Base-by-base conservation (phyloP, 2,888 invertebrate species). In the Tolmerus cingulatus region DNA sequence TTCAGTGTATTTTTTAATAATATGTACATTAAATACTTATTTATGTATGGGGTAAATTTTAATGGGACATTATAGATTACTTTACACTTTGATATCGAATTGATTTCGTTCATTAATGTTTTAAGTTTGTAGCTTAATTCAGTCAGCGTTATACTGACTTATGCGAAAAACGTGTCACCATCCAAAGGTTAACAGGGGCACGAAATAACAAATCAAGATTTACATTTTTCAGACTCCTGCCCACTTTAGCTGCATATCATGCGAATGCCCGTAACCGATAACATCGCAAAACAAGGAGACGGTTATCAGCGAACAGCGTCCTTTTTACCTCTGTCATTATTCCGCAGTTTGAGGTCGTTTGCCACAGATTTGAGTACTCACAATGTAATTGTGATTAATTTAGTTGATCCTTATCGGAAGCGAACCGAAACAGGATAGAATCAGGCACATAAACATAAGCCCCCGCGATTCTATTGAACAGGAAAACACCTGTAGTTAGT, bases 401-500 rank as follows among this genome's bases (percentile, higher is more conserved):
- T 46, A 23, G 51, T 19, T 2, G 46, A 79, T 79, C 14, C 27
- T 19, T 16, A 79, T 79, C 51, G 12, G 5, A 23, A 79, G 16
- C 30, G 51, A 40, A 12, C 27, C 46, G 23, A 46, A 27, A 46
- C 37, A 79, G 14, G 78, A 19, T 27, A 27, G 14, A 79, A 46
- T 14, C 40, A 79, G 12, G 16, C 27, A 46, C 51, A 46, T 46
- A 51, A 51, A 19, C 40, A 14, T 12, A 12, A 43, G 27, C 51
- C 27, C 16, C 51, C 43, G 46, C 16, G 46, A 40, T 78, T 78
- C 19, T 40, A 43, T 78, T 51, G 27, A 79, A 23, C 51, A 79
- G 79, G 74, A 82, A 88, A 87, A 87, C 89, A 89, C 88, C 86
- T 89, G 89, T 87, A 86, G 74, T 74, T 57, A 86, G 87, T 89